These are phyloP conservation scores for Oscheius sp. DNA, from an alignment of 2,888 invertebrate species.

Conservation along the genomic window DNA sequence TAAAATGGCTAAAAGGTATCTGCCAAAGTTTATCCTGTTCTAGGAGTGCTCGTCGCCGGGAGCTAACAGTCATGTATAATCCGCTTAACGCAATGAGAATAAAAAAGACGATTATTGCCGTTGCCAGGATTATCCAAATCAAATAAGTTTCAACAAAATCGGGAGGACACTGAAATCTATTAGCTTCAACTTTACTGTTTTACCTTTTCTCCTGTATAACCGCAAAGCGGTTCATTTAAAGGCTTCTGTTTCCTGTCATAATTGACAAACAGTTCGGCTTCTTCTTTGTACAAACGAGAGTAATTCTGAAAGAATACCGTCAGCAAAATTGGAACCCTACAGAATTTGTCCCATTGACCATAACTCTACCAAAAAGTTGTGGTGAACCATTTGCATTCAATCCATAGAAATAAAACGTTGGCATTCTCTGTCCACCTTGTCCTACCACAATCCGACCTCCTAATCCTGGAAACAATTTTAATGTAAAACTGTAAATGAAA, in stretches of 20 bases:
- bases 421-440: slow-evolving; percentile 40
- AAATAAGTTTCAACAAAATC: slow-evolving; percentile 52
- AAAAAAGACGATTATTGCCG: slow-evolving; percentile 33
- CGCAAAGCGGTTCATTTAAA: slow-evolving; percentile 45
- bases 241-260: slow-evolving; percentile 40
- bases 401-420: slow-evolving; percentile 39
- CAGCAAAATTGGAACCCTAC: background rate
- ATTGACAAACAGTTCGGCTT: slow-evolving; percentile 41
- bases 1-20: slow-evolving; percentile 31
- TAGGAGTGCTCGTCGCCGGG: slow-evolving; percentile 38
- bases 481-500: background rate
- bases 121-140: slow-evolving; percentile 48
- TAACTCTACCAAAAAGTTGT: slow-evolving; percentile 16
- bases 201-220: slow-evolving; percentile 42
- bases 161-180: slow-evolving; percentile 39
- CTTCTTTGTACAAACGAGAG: slow-evolving; percentile 40
- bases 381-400: slow-evolving; percentile 31
- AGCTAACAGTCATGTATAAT: slow-evolving; percentile 6
- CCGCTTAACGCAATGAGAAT: slow-evolving; percentile 44
- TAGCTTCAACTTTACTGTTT: background rate
- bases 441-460: slow-evolving; percentile 42
- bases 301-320: slow-evolving; percentile 41
- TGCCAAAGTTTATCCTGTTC: slow-evolving; percentile 48
- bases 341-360: slow-evolving; percentile 10
- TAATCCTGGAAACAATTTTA: slow-evolving; percentile 40